Percentiles rank a stretch among this genome's conserved stretches.
These are phyloP conservation scores for Mohoua ochrocephala DNA, from an alignment of 2,113 vertebrate genomes.

Conservation along the genomic window DNA sequence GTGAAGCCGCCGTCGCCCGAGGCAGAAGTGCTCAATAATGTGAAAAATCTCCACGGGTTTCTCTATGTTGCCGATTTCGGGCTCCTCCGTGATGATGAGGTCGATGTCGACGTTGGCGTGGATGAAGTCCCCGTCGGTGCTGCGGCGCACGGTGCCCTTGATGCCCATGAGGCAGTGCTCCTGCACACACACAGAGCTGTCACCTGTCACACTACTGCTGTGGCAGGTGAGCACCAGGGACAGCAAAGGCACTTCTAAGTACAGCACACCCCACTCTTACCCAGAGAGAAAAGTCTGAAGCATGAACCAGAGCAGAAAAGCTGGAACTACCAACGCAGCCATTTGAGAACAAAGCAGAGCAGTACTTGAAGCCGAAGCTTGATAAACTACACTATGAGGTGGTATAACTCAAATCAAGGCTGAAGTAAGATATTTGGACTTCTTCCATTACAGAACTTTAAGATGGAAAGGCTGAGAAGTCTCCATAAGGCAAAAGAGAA, in stretches of 20 bases:
- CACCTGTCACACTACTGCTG: neutral
- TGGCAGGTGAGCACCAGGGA: neutral
- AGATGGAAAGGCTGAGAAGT: neutral
- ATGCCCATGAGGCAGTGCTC: conserved; percentile 99
- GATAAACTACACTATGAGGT: neutral
- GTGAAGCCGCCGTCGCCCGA: conserved; percentile 89
- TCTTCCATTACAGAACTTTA: neutral
- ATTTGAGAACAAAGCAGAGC: neutral
- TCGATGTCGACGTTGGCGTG: conserved; percentile 98
- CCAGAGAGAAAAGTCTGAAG: neutral
- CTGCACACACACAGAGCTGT: conserved; percentile 52
- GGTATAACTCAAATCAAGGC: neutral
- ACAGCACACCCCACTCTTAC: neutral
- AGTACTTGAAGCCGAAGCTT: neutral
- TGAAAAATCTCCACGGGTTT: conserved; percentile 98
- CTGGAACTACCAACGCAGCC: neutral
- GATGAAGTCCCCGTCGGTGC: conserved; percentile 95
- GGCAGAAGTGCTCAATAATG: conserved; percentile 97
- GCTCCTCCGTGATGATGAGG: conserved; percentile 96
- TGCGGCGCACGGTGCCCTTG: conserved; percentile 92
- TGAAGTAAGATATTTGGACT: neutral
- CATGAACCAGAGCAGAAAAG: neutral
- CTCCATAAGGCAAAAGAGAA: neutral
- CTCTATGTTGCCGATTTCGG: conserved; percentile 96
- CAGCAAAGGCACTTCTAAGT: neutral